Evolutionary conservation across 2,888 invertebrate genomes (phyloP).

Genomic region (Drosophila anomalata): DNA sequence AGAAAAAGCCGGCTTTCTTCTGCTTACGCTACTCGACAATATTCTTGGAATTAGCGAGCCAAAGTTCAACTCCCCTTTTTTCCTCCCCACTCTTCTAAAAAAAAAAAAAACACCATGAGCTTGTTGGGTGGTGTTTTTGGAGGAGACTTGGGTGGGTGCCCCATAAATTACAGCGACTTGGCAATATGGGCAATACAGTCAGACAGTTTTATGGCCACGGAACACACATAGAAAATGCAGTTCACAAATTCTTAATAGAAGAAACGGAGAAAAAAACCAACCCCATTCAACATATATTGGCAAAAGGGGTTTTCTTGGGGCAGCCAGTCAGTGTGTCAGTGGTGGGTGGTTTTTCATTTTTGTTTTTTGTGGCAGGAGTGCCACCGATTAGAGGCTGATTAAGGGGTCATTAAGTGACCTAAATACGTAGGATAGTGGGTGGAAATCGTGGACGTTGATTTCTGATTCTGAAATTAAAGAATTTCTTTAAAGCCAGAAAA

Average conservation of each 20-base stretch:
- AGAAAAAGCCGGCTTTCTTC: constrained; percentile 33
- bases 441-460: background rate
- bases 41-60: constrained; percentile 26
- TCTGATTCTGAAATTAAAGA: background rate
- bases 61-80: constrained; percentile 30
- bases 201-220: constrained; percentile 73
- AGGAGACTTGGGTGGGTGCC: constrained; percentile 14
- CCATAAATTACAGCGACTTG: constrained; percentile 63
- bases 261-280: background rate
- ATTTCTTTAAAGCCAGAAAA: background rate
- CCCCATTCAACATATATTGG: constrained; percentile 7
- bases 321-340: constrained; percentile 30
- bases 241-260: constrained; percentile 13
- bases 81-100: background rate
- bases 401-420: constrained; percentile 50
- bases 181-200: constrained; percentile 53
- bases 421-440: constrained; percentile 27
- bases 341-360: constrained; percentile 19
- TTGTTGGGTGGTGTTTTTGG: constrained; percentile 49
- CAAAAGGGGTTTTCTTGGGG: constrained; percentile 12
- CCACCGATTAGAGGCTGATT: constrained; percentile 42
- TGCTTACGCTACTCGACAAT: constrained; percentile 17
- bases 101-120: background rate
- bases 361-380: constrained; percentile 21
- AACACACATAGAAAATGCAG: constrained; percentile 50